phyloP scores from a whole-genome alignment of 2,797 vertebrate genomes.

The Lophotriccus pileatus region DNA sequence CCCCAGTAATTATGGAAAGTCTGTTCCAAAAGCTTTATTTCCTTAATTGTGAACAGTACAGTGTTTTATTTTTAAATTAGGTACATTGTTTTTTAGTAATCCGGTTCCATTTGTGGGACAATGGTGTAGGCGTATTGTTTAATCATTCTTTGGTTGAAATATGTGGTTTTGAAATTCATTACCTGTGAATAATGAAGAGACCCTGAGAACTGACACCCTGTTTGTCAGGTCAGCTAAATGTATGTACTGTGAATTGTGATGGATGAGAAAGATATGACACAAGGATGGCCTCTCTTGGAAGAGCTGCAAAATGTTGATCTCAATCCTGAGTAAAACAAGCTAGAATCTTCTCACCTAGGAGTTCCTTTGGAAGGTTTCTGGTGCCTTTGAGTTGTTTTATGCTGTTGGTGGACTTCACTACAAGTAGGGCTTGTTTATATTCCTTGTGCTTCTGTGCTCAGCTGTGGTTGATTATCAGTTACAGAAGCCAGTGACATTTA shows the following conservation, averaged over 20 bases:
- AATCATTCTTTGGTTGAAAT: neutral
- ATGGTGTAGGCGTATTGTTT: neutral
- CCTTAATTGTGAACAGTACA: neutral
- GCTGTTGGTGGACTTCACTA: neutral
- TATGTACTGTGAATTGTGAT: rapidly evolving
- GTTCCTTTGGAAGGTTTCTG: neutral
- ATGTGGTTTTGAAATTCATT: neutral
- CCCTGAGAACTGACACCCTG: neutral
- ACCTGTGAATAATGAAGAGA: neutral
- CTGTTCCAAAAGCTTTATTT: neutral
- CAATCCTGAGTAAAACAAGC: neutral
- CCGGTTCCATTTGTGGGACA: neutral
- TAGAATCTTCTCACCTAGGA: neutral
- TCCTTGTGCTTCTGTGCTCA: neutral
- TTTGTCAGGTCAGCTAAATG: neutral
- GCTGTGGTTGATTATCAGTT: neutral
- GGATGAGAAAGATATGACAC: neutral
- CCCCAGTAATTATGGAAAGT: neutral
- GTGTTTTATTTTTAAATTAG: neutral
- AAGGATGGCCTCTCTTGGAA: neutral
- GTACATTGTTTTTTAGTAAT: neutral
- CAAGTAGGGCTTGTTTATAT: neutral
- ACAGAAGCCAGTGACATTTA: neutral
- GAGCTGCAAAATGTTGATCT: neutral
- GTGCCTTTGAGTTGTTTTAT: neutral